Evolutionary conservation across 2,888 invertebrate species (phyloP), one percentile per base, ranked within the genome.

Genomic region (Tenthredo distinguenda): DNA sequence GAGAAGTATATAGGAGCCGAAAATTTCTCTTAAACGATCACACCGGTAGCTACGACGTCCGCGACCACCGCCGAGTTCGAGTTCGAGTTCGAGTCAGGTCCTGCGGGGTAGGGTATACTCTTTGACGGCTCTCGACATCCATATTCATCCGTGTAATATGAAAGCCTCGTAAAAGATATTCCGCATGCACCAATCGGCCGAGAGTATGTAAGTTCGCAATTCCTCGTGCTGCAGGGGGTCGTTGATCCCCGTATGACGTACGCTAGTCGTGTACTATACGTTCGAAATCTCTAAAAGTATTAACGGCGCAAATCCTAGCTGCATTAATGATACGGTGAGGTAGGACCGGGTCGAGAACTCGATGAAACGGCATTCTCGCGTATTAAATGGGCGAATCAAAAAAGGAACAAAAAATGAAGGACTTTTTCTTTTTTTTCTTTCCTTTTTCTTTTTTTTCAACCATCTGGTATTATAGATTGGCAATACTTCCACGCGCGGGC

Each of bases 291-390:
- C 68, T 68, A 34, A 68, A 68, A 68, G 31, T 68, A 68, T 50
- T 18, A 68, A 68, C 34, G 34, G 34, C 68, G 68, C 68, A 7
- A 62, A 62, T 62, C 10, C 21, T 62, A 62, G 62, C 68, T 43
- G 72, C 10, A 37, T 37, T 72, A 34, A 43, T 43, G 34, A 71
- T 37, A 9, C 9, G 40, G 72, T 74, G 72, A 40, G 72, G 72
- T 74, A 74, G 72, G 72, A 74, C 72, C 72, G 72, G 72, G 72
- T 37, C 72, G 40, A 21, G n/a, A 40, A 21, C 26, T 43, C 72
- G 72, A 43, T 21, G n/a, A 43, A 74, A 43, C 72, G 72, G 43
- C 43, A 43, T 43, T 37, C 55, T 55, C 21, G 9, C 34, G 18
- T 37, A 71, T 71, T 18, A 37, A 34, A 71, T 71, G 37, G 21